Evolutionary conservation across 2,113 vertebrate species (phyloP).

Genomic region (Cyphotilapia sp.): DNA sequence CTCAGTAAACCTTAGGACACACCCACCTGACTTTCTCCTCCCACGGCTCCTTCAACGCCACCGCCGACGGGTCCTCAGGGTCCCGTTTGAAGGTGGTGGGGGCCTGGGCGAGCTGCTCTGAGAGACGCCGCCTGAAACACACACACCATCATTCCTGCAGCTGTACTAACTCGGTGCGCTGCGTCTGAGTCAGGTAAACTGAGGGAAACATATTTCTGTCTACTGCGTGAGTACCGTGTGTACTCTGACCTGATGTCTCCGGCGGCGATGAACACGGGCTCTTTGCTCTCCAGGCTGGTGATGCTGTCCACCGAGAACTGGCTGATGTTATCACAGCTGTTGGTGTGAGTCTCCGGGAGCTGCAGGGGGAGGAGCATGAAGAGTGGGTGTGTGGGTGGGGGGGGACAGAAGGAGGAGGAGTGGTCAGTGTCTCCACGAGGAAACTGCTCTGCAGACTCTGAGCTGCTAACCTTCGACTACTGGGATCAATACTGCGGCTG

Average conservation of each 20-base stretch:
- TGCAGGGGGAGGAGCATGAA: conserved; percentile 11
- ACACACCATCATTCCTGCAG: not conserved
- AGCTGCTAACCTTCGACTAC: not conserved
- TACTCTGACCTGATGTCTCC: conserved; percentile 85
- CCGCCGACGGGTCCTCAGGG: conserved; percentile 91
- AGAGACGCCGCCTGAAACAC: conserved; percentile 80
- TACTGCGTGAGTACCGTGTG: accelerated
- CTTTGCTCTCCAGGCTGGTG: conserved; percentile 94
- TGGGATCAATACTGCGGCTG: not conserved
- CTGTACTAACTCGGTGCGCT: not conserved
- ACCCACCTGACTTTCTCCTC: conserved; percentile 92
- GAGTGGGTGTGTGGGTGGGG: not conserved
- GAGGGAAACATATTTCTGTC: not conserved
- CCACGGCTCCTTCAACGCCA: conserved; percentile 97
- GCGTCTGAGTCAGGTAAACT: not conserved
- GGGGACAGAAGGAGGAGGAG: not conserved
- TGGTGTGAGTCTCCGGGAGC: conserved; percentile 89
- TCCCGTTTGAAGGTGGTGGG: conserved; percentile 88
- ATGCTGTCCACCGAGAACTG: conserved; percentile 98
- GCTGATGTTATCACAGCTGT: conserved; percentile 97
- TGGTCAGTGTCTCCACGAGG: not conserved
- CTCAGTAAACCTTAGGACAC: not conserved
- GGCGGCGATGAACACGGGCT: conserved; percentile 90
- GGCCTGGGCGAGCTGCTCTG: conserved; percentile 90
- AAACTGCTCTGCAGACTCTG: not conserved